Base-by-base conservation (phyloP, 2,113 vertebrate species). In the Notiomystis cincta region DNA sequence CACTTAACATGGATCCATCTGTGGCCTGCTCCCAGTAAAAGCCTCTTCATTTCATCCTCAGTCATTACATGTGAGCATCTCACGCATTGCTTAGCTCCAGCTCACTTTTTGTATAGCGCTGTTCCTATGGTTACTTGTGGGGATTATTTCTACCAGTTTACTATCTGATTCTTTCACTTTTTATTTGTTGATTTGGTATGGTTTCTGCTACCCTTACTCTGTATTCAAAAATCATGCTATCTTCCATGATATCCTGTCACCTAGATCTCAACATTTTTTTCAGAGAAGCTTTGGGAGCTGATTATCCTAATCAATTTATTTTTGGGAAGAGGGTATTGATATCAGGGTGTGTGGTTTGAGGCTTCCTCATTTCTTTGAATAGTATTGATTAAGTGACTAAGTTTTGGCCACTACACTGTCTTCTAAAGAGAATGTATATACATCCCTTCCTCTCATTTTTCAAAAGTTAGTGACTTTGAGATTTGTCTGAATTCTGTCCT, bases 1-100 rank as follows among this genome's bases (percentile, higher is more conserved):
- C 90, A 91, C 84, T 94, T 96, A 95, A 94, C 82, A 71, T 30
- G 65, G 79, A 90, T 95, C 67, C 92, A 94, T 96, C 93, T 93
- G 84, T 86, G 90, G 78, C 89, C 75, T 92, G 64, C 80, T 96
- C 84, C 84, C 94, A 50, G 72, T 79, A 91, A 89, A 96, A 96
- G 69, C 54, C 57, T 95, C 75, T 89, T 96, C 25, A 64, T 96
- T 96, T 95, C 65, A 87, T 96, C 94, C 67, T 87, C 51, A 67
- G 64, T 95, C 82, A 84, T 72, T 95, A 67, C 87, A 82, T 53
- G 45, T 5, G 42, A 81, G 66, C 75, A 90, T 93, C 70, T 96
- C 84, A 64, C 2, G 7, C 57, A 50, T 38, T 96, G 83, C 89
- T 96, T 94, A 82, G 75, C 58, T 88, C 60, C 61, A 53, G 37